Conservation (phyloP, 2,888 invertebrate species). For the Byasa hedistus region DNA sequence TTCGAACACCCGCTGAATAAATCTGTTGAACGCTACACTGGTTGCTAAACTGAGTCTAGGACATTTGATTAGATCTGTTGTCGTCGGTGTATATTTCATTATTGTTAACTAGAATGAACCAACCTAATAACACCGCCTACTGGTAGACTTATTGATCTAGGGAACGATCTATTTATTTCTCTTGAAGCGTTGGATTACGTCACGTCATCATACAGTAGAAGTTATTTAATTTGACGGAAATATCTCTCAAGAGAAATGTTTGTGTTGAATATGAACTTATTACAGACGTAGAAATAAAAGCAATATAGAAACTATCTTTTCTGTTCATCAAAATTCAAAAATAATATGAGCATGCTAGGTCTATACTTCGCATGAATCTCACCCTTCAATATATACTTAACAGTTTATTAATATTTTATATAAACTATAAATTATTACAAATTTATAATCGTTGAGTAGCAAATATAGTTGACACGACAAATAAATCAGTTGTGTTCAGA, state of each 20-base stretch:
- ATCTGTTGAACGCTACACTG: slow-evolving; percentile 72
- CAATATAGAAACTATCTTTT: background rate
- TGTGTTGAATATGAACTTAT: background rate
- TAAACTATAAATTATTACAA: slow-evolving; percentile 1
- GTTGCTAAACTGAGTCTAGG: slow-evolving; percentile 67
- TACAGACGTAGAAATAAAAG: background rate
- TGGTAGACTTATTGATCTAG: slow-evolving; percentile 29
- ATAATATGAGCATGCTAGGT: too few relatives aligned
- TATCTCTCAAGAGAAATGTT: background rate
- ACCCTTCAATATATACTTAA: too few relatives aligned
- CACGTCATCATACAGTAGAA: slow-evolving; percentile 14
- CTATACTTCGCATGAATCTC: background rate
- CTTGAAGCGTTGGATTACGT: slow-evolving; percentile 42
- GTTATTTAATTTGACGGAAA: background rate
- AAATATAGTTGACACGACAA: slow-evolving; percentile 3
- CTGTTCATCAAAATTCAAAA: background rate
- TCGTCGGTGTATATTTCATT: slow-evolving; percentile 42
- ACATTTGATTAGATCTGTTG: slow-evolving; percentile 51
- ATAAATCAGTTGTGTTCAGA: slow-evolving; percentile 21
- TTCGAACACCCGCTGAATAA: slow-evolving; percentile 66
- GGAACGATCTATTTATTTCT: slow-evolving; percentile 39
- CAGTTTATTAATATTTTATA: background rate
- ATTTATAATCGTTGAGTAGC: background rate
- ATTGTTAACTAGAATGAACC: slow-evolving; percentile 38
- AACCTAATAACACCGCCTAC: slow-evolving; percentile 33